Conservation (phyloP, 2,888 invertebrate species). For the Drosophila macrospina region DNA sequence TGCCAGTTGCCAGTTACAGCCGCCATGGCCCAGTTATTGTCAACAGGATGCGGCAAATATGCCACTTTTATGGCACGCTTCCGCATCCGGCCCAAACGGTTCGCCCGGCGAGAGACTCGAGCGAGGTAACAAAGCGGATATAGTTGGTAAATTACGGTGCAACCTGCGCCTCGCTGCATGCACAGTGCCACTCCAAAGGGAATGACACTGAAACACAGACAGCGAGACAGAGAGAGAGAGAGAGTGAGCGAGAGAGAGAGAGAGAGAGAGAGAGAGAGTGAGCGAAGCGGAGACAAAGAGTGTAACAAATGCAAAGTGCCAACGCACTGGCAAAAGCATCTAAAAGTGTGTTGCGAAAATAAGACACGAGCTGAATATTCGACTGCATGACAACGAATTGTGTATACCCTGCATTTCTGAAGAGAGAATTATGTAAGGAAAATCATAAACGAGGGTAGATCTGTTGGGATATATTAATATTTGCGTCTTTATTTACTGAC, state of each 20-base stretch:
- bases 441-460: too few species aligned
- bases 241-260: neutral
- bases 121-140: constrained; percentile 74
- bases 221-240: neutral
- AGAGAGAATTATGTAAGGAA: too few species aligned
- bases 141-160: constrained; percentile 77
- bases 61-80: constrained; percentile 76
- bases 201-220: constrained; percentile 11
- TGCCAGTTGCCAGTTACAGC: constrained; percentile 15
- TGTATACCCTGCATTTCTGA: constrained; percentile 19
- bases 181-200: constrained; percentile 20
- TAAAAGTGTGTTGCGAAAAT: constrained; percentile 52
- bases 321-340: constrained; percentile 64
- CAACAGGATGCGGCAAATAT: constrained; percentile 82
- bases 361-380: constrained; percentile 36
- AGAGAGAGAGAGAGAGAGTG: neutral
- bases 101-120: constrained; percentile 27
- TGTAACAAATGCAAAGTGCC: constrained; percentile 59
- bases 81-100: constrained; percentile 62
- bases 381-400: neutral
- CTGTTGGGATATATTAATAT: too few species aligned
- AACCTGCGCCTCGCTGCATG: constrained; percentile 67
- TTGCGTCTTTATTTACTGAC: too few species aligned
- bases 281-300: constrained; percentile 18
- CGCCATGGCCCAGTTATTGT: constrained; percentile 71